Evolutionary conservation across 2,113 vertebrate genomes (phyloP), one percentile per base, ranked within the genome.

Genomic region (Argyrosomus japonicus): DNA sequence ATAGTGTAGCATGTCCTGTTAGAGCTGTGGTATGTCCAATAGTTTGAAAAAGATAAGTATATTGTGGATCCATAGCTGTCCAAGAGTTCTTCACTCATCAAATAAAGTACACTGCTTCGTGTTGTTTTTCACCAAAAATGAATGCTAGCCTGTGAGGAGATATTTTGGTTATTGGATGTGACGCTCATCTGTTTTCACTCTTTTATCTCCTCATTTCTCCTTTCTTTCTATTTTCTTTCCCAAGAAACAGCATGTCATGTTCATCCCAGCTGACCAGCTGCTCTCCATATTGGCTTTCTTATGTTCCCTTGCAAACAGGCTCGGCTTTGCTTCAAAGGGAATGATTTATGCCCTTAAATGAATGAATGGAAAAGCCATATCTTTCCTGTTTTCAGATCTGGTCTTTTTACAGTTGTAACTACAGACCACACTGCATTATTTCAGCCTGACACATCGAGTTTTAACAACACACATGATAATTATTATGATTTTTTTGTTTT

Each of bases 191-290:
- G 87, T 90, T 91, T 91, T 83, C 61, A 79, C 76, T 92, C 69
- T 87, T 88, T 87, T 88, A 84, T 88, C 60, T 82, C 43, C 72
- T 71, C 54, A 4, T 90, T 82, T 65, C 70, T 82, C 21, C 54
- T 43, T 63, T 83, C 69, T 82, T 65, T 84, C 76, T 51, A 18
- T 81, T 80, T 87, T 89, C 88, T 88, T 40, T 75, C 68, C 81
- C 83, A 82, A 81, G 80, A 91, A 89, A 93, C 86, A 87, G 77
- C 79, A 89, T 84, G 89, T 83, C 88, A 86, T 91, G 79, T 91
- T 91, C 84, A 82, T 92, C 90, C 80, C 81, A 45, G 65, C 85
- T 92, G 93, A 92, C 91, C 92, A 91, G 92, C 92, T 93, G 92
- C 83, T 89, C 90, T 94, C 90, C 88, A 92, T 92, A 91, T 89